Base-by-base conservation (phyloP, 2,888 invertebrate species). In the Eumacrocentrus americanus region DNA sequence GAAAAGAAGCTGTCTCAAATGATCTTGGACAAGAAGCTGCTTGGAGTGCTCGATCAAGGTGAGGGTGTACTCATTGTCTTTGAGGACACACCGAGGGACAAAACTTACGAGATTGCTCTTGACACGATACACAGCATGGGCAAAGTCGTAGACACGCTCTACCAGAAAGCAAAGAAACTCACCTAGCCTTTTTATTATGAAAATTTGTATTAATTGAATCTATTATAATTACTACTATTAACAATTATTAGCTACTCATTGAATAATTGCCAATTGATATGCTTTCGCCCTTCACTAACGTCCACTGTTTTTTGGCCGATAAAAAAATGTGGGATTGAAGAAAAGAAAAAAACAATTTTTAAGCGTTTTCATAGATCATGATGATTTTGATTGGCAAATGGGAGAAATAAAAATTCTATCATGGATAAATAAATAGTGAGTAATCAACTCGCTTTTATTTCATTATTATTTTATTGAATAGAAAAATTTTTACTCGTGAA, bases 1-100 rank as follows among this genome's bases (percentile, higher is more conserved):
- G 99, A 99, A 83, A 96, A 97, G 84, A 99, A 99, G 83, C 84
- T 99, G 61, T 98, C 98, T 51, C 99, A 99, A 83, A 99, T 99
- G 99, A 99, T 99, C 79, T 84, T 99, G 81, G 99, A 99, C 82
- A 95, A 95, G 77, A 99, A 98, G 83, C 90, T 99, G 71, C 89
- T 91, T 83, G 98, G 98, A 18, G 98, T 98, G 71, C 86, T 99
- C 69, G 98, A 99, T 84, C 99, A 99, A 83, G 98, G 98, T 62
- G 95, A 94, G 82, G 98, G 98, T 63, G 96, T 99, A 54, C 84
- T 99, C 65, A 95, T 99, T 75, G 95, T 99, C 38, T 99, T 98
- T 82, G 98, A 99, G 81, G 95, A 96, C 79, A 91, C 92, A 60
- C 89, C 91, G 47, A 89, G 93, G 61, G 98, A 99, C 82, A 95